phyloP scores from a whole-genome alignment of 1,140 invertebrate genomes.

The Drosophila takahashii region DNA sequence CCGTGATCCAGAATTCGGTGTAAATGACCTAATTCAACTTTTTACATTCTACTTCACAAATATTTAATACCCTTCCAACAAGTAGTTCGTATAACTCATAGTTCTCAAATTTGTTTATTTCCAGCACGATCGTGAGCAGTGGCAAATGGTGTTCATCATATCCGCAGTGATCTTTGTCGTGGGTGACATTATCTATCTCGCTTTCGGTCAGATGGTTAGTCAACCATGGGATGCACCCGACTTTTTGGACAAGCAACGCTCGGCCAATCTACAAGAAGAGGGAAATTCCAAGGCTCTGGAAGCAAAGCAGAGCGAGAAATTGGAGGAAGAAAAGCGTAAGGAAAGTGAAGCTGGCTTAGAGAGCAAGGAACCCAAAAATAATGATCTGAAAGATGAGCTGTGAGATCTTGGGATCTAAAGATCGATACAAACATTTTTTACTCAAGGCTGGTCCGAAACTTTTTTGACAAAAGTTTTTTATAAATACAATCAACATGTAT shows the following conservation, averaged over 20 bases:
- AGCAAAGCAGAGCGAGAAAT: not conserved
- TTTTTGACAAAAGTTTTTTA: not conserved
- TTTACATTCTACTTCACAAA: too few species aligned
- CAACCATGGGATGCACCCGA: slow-evolving; percentile 88
- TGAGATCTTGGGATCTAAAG: not conserved
- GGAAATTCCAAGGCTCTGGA: slow-evolving; percentile 43
- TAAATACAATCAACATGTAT: not conserved
- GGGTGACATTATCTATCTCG: slow-evolving; percentile 89
- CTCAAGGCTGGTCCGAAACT: slow-evolving; percentile 36
- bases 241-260: slow-evolving; percentile 38
- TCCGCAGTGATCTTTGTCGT: slow-evolving; percentile 89
- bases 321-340: slow-evolving; percentile 4
- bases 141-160: slow-evolving; percentile 92
- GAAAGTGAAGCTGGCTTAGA: slow-evolving; percentile 9
- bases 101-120: slow-evolving; percentile 46
- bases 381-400: not conserved
- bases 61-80: not conserved
- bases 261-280: slow-evolving; percentile 19
- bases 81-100: too few species aligned
- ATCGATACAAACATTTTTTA: slow-evolving; percentile 3
- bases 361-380: not conserved
- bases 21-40: too few species aligned
- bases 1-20: too few species aligned
- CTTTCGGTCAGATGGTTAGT: slow-evolving; percentile 88
- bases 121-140: slow-evolving; percentile 86